A percentile compares a stretch with the other conserved stretches of the same genome.
These are phyloP conservation scores for Lutraria lutraria DNA, from an alignment of 2,888 invertebrate species.

Conservation along the genomic window DNA sequence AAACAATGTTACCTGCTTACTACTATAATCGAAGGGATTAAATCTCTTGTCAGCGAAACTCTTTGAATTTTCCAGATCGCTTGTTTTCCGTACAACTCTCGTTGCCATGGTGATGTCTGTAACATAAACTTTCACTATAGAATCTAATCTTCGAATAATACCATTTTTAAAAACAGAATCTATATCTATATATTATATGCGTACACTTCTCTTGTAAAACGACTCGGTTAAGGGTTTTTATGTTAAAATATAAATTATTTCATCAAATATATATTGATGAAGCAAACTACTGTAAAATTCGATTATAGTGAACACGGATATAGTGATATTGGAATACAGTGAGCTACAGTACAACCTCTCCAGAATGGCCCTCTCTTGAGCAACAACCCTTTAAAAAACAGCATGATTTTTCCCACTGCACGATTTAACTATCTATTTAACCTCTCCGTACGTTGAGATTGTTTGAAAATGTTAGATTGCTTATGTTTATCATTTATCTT, in stretches of 20 bases:
- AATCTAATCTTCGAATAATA: neutral
- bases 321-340: too few relatives aligned
- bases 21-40: neutral
- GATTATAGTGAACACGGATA: too few relatives aligned
- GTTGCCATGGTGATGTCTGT: neutral
- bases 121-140: neutral
- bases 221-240: neutral
- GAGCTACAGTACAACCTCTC: too few relatives aligned
- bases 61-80: neutral
- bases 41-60: conserved; percentile 22
- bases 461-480: too few relatives aligned
- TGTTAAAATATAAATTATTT: too few relatives aligned
- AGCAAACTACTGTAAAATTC: neutral
- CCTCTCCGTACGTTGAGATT: too few relatives aligned
- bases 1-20: neutral
- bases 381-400: too few relatives aligned
- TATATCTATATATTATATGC: neutral
- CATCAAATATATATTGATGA: neutral
- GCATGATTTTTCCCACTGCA: too few relatives aligned
- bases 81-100: too few relatives aligned
- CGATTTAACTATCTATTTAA: too few relatives aligned
- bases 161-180: neutral
- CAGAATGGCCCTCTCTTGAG: too few relatives aligned
- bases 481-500: too few relatives aligned
- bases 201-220: neutral